Evolutionary conservation across 2,113 vertebrate genomes (phyloP).

Genomic region (Coryphaenoides rupestris): DNA sequence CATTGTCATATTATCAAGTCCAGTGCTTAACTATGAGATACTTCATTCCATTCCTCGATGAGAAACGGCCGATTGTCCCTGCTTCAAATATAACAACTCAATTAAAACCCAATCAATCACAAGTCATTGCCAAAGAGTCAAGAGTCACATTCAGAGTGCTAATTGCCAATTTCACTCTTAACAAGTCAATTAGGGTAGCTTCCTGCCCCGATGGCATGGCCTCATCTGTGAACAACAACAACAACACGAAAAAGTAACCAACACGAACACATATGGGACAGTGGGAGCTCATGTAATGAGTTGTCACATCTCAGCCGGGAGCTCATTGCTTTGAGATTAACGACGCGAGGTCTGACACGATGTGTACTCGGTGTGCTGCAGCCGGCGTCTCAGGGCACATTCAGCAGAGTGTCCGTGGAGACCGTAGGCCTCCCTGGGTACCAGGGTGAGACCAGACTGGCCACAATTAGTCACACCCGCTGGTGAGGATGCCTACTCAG

Average conservation of each 20-base stretch:
- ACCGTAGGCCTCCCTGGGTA: too few species aligned
- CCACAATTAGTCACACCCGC: too few species aligned
- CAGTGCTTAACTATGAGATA: too few species aligned
- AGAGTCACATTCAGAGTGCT: neutral
- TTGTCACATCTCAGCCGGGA: neutral
- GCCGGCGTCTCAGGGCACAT: neutral
- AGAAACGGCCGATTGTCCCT: too few species aligned
- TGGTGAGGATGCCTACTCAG: too few species aligned
- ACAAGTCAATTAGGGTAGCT: neutral
- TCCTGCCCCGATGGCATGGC: neutral
- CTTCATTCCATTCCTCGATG: too few species aligned
- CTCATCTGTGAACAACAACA: neutral
- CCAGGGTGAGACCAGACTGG: too few species aligned
- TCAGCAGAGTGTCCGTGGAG: too few species aligned
- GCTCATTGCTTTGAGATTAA: neutral
- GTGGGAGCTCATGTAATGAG: neutral
- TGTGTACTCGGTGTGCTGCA: neutral
- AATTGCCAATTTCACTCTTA: neutral
- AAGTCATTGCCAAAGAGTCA: neutral
- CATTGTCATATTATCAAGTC: too few species aligned
- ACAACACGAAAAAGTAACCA: neutral
- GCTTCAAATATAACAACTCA: neutral
- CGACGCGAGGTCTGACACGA: neutral
- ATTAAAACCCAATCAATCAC: neutral
- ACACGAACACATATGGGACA: neutral